These are phyloP conservation scores for Hydrotaea diabolus DNA, from an alignment of 2,888 invertebrate genomes.

Conservation along the genomic window DNA sequence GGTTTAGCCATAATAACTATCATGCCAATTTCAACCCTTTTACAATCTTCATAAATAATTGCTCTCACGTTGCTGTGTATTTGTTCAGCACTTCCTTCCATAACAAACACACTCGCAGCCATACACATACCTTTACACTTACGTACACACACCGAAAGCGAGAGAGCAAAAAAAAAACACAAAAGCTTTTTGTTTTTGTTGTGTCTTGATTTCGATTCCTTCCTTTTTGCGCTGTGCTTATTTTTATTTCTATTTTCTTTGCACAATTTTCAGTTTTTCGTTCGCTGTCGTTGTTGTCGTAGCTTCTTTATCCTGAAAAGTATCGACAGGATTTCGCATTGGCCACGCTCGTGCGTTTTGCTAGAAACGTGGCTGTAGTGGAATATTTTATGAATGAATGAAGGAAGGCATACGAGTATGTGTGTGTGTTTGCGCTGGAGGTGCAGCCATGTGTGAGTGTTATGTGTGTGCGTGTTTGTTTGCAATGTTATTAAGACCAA, in stretches of 20 bases:
- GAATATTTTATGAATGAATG: conserved; percentile 10
- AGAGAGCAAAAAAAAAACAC: not conserved
- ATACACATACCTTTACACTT: too few relatives aligned
- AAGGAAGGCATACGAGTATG: not conserved
- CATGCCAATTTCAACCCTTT: not conserved
- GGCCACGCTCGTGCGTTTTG: too few relatives aligned
- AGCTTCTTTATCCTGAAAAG: conserved; percentile 14
- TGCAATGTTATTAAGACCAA: conserved; percentile 35
- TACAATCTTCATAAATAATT: conserved; percentile 16
- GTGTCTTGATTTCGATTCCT: conserved; percentile 26
- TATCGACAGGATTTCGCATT: conserved; percentile 2
- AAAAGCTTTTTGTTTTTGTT: conserved; percentile 34
- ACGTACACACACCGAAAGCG: too few relatives aligned
- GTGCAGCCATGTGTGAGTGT: not conserved
- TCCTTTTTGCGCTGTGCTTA: conserved; percentile 32
- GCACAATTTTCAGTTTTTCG: not conserved
- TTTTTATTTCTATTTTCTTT: not conserved
- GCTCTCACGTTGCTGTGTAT: conserved; percentile 20
- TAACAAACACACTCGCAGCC: not conserved
- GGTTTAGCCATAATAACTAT: too few relatives aligned
- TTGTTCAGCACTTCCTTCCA: conserved; percentile 1
- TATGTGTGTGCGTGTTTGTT: conserved; percentile 17
- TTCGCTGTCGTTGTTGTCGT: not conserved
- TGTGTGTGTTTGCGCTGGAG: not conserved
- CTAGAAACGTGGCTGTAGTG: not conserved